A percentile compares a stretch with the other conserved stretches of the same genome.
Conservation (phyloP, 2,888 invertebrate species). For the Dasypolia templi region DNA sequence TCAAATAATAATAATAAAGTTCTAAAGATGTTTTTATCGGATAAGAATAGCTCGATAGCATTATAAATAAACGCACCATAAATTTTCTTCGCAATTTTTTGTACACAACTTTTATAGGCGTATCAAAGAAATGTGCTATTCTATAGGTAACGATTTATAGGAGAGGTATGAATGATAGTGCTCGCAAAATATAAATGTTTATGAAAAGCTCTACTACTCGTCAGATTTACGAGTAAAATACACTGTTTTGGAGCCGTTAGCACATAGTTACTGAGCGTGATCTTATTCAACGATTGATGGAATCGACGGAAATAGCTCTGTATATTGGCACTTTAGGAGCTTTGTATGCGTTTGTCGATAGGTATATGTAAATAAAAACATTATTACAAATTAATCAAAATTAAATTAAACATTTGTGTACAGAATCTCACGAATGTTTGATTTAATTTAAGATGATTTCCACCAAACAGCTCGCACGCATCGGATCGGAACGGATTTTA, state of each 20-base stretch:
- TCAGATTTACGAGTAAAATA: constrained; percentile 55
- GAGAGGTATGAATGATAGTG: constrained; percentile 53
- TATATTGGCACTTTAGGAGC: constrained; percentile 10
- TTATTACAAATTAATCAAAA: neutral
- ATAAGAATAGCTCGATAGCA: constrained; percentile 45
- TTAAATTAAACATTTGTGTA: neutral
- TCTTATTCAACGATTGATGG: constrained; percentile 40
- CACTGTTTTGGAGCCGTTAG: constrained; percentile 29
- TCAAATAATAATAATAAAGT: constrained; percentile 44
- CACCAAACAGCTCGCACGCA: too few species aligned
- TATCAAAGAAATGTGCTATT: constrained; percentile 52
- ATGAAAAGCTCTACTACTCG: constrained; percentile 32
- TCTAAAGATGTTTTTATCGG: constrained; percentile 42
- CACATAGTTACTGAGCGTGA: constrained; percentile 32
- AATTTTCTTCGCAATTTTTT: constrained; percentile 52
- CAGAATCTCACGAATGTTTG: neutral
- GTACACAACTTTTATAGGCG: constrained; percentile 51
- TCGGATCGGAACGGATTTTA: too few species aligned
- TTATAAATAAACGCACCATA: constrained; percentile 51
- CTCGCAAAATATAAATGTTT: constrained; percentile 60
- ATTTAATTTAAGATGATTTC: too few species aligned
- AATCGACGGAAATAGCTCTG: constrained; percentile 13
- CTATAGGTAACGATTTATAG: constrained; percentile 11
- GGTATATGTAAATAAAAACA: neutral
- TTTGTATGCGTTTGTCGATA: constrained; percentile 24